These are phyloP conservation scores for Mercenaria mercenaria DNA, from an alignment of 1,140 invertebrate species.

Conservation along the genomic window DNA sequence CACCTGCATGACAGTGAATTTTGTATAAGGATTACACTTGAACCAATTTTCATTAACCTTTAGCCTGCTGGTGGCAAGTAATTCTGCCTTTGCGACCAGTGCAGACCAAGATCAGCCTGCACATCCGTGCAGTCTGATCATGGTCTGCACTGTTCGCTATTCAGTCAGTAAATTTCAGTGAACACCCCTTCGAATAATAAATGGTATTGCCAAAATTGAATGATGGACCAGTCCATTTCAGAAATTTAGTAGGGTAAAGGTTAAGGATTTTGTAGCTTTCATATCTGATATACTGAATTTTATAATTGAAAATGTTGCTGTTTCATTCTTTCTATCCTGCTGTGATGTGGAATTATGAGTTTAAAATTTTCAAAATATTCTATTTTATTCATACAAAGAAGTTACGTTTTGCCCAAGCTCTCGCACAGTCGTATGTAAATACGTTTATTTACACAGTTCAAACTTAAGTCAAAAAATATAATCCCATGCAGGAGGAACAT, in stretches of 20 bases:
- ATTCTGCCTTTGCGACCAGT: no score
- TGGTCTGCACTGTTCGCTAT: no score
- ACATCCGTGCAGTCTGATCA: no score
- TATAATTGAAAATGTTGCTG: slow-evolving; percentile 26
- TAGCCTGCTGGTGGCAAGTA: no score
- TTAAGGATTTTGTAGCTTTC: background rate
- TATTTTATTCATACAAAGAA: background rate
- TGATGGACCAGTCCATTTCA: no score
- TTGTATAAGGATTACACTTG: background rate
- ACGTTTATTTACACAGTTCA: slow-evolving; percentile 46
- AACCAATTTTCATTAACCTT: background rate
- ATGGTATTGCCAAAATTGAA: no score
- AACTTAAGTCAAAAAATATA: slow-evolving; percentile 32
- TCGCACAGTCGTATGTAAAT: slow-evolving; percentile 4
- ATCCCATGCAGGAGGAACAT: background rate
- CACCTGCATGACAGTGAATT: slow-evolving; percentile 28
- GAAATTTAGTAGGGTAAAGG: no score
- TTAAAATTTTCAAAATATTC: background rate
- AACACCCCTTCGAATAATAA: no score
- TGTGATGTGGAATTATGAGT: background rate
- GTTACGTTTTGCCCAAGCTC: background rate
- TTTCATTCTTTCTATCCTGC: background rate
- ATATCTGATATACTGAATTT: background rate
- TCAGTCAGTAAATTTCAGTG: no score
- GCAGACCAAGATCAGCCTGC: no score